These are phyloP conservation scores for Rhabdomys pumilio DNA, from an alignment of 2,797 vertebrate species.

Conservation along the genomic window DNA sequence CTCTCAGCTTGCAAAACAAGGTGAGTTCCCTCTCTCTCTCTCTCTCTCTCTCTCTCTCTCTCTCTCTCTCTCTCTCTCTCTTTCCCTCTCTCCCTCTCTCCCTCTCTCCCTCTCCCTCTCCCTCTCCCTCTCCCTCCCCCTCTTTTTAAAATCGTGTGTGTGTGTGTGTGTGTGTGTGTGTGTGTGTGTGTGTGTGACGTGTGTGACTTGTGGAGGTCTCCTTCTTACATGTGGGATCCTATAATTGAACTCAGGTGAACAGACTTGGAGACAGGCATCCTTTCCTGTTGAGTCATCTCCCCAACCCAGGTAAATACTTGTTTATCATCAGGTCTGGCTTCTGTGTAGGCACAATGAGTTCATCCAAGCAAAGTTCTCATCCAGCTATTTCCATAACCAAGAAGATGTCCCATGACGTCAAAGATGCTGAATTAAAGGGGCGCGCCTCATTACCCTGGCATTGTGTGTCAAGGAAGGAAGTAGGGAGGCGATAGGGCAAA, in stretches of 20 bases:
- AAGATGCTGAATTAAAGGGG: slow-evolving; percentile 6
- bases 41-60: too few relatives aligned
- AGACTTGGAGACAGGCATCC: background rate
- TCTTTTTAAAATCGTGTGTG: background rate
- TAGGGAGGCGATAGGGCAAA: background rate
- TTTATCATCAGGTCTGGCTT: background rate
- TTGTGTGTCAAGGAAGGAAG: background rate
- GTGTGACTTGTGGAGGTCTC: background rate
- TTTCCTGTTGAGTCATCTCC: background rate
- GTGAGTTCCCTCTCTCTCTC: too few relatives aligned
- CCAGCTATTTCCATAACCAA: background rate
- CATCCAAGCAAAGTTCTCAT: background rate
- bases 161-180: background rate
- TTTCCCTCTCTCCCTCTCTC: too few relatives aligned
- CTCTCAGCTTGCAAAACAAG: background rate
- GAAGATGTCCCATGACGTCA: background rate
- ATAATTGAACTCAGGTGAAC: background rate
- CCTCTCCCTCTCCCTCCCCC: too few relatives aligned
- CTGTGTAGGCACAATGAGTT: background rate
- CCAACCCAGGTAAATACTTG: background rate
- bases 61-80: too few relatives aligned
- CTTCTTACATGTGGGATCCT: background rate
- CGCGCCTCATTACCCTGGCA: background rate
- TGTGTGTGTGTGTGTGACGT: background rate
- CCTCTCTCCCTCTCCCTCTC: too few relatives aligned